Percentiles rank a stretch among this genome's conserved stretches.
Conservation (phyloP, 30 jellyfish, hydroid and myxozoan genomes). For the Cassiopea andromeda region DNA sequence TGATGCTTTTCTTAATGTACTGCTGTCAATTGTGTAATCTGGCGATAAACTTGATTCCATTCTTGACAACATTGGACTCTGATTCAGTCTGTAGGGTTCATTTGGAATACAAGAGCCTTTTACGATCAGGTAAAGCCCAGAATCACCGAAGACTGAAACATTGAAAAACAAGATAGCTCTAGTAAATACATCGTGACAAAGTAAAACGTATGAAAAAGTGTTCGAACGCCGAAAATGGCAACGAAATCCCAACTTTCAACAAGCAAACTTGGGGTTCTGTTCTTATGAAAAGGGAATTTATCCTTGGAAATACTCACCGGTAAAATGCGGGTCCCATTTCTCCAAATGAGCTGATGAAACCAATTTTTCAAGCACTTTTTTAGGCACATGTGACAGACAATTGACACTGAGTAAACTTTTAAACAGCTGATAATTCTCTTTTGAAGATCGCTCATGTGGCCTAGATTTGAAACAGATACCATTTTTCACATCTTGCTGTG, state of each 20-base stretch:
- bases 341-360: constrained; percentile 62
- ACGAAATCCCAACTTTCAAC: too few relatives aligned
- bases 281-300: neutral
- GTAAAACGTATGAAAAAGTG: too few relatives aligned
- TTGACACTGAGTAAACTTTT: constrained; percentile 21
- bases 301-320: constrained; percentile 22
- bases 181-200: too few relatives aligned
- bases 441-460: constrained; percentile 48
- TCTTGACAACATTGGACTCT: neutral
- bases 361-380: constrained; percentile 32
- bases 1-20: neutral
- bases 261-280: neutral
- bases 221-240: too few relatives aligned
- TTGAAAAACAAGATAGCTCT: too few relatives aligned
- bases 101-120: constrained; percentile 44
- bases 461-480: neutral
- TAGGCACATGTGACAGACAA: constrained; percentile 55
- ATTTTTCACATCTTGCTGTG: neutral
- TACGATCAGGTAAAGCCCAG: constrained; percentile 57
- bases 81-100: neutral
- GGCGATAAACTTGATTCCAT: constrained; percentile 1
- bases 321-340: constrained; percentile 62
- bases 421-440: constrained; percentile 49
- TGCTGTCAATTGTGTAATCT: neutral
- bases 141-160: constrained; percentile 55